These are phyloP conservation scores for Etheostoma nigrum DNA, from an alignment of 2,797 vertebrate species.

Conservation along the genomic window DNA sequence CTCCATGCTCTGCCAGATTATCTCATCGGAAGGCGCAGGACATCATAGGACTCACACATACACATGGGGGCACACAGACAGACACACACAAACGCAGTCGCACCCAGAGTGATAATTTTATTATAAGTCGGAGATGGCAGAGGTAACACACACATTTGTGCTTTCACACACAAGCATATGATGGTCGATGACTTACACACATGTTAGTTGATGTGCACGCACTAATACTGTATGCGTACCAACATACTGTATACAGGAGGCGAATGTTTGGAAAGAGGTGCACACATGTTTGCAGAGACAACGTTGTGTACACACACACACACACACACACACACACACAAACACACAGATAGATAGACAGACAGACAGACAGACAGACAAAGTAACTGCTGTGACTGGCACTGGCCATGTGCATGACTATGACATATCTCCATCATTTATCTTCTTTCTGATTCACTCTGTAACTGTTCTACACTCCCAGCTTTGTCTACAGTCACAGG, in stretches of 20 bases:
- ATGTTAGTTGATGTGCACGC: slow-evolving; percentile 21
- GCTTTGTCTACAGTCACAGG: slow-evolving; percentile 22
- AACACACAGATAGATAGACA: not conserved
- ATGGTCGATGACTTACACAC: slow-evolving; percentile 28
- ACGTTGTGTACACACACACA: not conserved
- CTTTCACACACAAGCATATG: not conserved
- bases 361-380: slow-evolving; percentile 1
- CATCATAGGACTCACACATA: slow-evolving; percentile 60
- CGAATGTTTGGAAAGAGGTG: slow-evolving; percentile 22
- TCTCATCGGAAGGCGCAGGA: slow-evolving; percentile 71
- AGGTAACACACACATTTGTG: not conserved
- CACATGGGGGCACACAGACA: slow-evolving; percentile 31
- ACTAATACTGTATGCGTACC: slow-evolving; percentile 18
- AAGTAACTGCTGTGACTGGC: slow-evolving; percentile 27
- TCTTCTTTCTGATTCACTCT: slow-evolving; percentile 56
- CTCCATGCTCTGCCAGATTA: slow-evolving; percentile 73
- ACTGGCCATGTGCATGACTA: slow-evolving; percentile 44
- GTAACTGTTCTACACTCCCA: slow-evolving; percentile 34
- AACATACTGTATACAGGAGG: slow-evolving; percentile 10
- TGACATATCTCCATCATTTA: slow-evolving; percentile 59
- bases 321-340: not conserved
- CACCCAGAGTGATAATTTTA: slow-evolving; percentile 37
- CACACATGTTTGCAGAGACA: slow-evolving; percentile 41
- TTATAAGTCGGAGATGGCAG: slow-evolving; percentile 9
- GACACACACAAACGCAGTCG: not conserved